phyloP scores from a whole-genome alignment of 2,797 vertebrate species.

The Choloepus didactylus region DNA sequence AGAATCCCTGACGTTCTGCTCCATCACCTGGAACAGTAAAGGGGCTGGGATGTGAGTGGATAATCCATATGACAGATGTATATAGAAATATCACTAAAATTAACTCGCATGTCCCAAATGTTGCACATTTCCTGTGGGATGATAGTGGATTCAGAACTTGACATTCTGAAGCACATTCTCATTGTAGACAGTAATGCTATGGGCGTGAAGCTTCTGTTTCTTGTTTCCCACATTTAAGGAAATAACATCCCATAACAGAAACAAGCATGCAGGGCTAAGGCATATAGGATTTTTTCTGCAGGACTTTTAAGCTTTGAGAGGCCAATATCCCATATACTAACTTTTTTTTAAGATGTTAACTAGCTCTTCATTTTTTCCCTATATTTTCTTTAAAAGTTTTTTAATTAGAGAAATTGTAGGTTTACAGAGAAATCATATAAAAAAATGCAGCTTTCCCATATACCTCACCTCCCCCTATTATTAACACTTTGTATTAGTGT shows the following conservation, averaged over 20 bases:
- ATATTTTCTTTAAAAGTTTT: no score
- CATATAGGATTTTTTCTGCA: conserved; percentile 85
- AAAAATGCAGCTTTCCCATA: no score
- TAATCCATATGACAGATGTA: conserved; percentile 81
- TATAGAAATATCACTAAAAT: conserved; percentile 82
- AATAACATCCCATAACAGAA: conserved; percentile 86
- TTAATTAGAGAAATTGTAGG: no score
- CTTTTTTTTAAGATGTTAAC: background rate
- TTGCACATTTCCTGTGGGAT: conserved; percentile 84
- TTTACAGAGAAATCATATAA: no score
- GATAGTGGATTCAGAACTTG: conserved; percentile 82
- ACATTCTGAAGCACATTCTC: conserved; percentile 89
- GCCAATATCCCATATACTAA: conserved; percentile 84
- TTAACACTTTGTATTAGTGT: no score
- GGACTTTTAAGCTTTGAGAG: conserved; percentile 85
- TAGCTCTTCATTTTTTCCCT: no score
- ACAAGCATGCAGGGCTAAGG: conserved; percentile 90
- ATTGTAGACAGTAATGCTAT: conserved; percentile 91
- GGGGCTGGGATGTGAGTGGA: conserved; percentile 74
- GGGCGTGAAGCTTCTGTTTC: conserved; percentile 94
- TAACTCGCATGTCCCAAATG: conserved; percentile 78
- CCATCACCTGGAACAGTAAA: conserved; percentile 74
- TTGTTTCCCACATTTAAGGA: conserved; percentile 88
- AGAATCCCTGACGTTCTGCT: conserved; percentile 75
- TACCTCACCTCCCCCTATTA: no score